phyloP scores from a whole-genome alignment of 2,888 invertebrate genomes.

The Nebria salina region DNA sequence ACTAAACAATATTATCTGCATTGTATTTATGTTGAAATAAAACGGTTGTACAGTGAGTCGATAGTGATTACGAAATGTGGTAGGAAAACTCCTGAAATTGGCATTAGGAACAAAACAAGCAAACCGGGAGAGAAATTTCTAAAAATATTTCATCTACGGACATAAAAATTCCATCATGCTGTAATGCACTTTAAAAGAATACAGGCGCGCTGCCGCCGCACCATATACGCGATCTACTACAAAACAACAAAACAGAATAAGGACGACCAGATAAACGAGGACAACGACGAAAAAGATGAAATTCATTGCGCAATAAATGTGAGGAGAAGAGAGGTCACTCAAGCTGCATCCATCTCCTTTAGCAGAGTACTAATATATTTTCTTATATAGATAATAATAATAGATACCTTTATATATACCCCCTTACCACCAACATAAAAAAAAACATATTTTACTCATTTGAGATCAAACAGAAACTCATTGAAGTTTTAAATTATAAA shows the following conservation, averaged over 20 bases:
- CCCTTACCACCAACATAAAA: too few relatives aligned
- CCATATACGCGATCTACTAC: not conserved
- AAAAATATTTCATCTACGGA: conserved; percentile 33
- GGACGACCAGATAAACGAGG: conserved; percentile 2
- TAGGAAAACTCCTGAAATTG: conserved; percentile 22
- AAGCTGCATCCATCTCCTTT: not conserved
- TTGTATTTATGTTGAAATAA: too few relatives aligned
- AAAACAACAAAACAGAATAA: not conserved
- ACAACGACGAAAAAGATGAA: not conserved
- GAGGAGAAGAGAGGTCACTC: not conserved
- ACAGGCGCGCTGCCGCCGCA: not conserved
- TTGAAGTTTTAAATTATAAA: too few relatives aligned
- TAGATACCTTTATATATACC: too few relatives aligned
- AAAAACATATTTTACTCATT: too few relatives aligned
- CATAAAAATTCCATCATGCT: conserved; percentile 40
- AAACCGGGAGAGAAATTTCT: conserved; percentile 14
- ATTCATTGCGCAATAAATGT: not conserved
- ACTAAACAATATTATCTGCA: too few relatives aligned
- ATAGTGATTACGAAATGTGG: not conserved
- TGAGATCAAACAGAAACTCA: too few relatives aligned
- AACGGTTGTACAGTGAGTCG: not conserved
- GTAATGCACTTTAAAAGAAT: conserved; percentile 37
- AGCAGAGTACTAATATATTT: not conserved
- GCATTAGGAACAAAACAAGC: conserved; percentile 23
- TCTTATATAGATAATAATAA: too few relatives aligned